These are phyloP conservation scores for Alligator mississippiensis DNA, from an alignment of 2,113 vertebrate species.

Conservation along the genomic window DNA sequence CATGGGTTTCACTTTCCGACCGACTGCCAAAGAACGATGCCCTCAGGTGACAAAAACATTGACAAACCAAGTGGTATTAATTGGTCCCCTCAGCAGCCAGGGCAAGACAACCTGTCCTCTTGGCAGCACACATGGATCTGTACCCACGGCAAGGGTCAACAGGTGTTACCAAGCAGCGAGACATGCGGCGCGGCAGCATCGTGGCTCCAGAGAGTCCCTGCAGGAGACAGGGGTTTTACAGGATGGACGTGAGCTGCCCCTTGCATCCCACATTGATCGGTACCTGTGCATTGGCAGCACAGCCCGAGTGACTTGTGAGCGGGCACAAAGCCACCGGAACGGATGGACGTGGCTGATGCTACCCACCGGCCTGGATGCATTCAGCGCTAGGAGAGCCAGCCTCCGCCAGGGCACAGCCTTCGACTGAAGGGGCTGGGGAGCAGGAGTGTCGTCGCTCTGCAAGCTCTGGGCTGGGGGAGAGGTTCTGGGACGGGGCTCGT, in stretches of 20 bases:
- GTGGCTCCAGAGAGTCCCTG: no score
- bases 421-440: not conserved
- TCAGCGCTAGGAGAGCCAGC: not conserved
- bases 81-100: not conserved
- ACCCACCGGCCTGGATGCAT: rapidly evolving
- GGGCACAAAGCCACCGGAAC: not conserved
- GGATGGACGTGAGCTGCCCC: not conserved
- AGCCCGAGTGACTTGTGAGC: not conserved
- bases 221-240: not conserved
- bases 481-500: not conserved
- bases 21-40: not conserved
- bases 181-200: rapidly evolving
- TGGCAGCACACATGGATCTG: not conserved
- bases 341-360: not conserved
- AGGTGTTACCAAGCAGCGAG: not conserved
- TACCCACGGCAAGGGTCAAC: not conserved
- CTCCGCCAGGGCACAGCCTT: not conserved
- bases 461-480: not conserved
- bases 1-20: rapidly evolving
- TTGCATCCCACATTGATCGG: not conserved
- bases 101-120: not conserved
- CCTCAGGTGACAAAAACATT: not conserved
- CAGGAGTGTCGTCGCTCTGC: rapidly evolving
- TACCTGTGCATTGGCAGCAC: not conserved
- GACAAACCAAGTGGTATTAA: not conserved